Conservation (phyloP, 2,113 vertebrate species). For the Ia io region DNA sequence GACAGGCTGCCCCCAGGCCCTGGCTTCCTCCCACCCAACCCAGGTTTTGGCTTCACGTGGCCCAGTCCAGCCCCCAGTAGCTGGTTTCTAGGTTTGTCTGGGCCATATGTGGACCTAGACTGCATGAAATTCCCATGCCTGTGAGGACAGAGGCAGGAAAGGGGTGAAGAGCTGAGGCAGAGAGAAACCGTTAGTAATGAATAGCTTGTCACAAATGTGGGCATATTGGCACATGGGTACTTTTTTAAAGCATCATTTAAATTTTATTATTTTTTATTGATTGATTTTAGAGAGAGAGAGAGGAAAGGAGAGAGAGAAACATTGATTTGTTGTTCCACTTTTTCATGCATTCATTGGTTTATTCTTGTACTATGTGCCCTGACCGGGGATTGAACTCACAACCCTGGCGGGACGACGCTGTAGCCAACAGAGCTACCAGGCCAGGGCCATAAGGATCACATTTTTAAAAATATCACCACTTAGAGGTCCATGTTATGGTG, state of each 20-base stretch:
- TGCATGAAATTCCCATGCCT: background rate
- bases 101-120: background rate
- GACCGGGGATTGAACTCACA: background rate
- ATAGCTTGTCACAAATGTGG: background rate
- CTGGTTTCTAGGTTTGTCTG: background rate
- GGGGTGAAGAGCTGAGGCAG: background rate
- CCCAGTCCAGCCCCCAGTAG: background rate
- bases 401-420: too few species aligned
- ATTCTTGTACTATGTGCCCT: too few species aligned
- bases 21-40: accelerated
- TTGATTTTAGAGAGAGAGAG: background rate
- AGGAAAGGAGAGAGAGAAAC: background rate
- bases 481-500: background rate
- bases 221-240: background rate
- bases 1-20: background rate
- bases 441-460: background rate
- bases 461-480: background rate
- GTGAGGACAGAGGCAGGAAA: background rate
- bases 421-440: background rate
- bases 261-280: background rate
- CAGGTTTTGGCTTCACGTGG: background rate
- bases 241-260: background rate
- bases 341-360: too few species aligned
- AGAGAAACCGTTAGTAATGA: background rate
- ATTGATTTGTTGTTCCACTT: too few species aligned